Percentiles rank a stretch among this genome's conserved stretches.
These are phyloP conservation scores for Ascidia mentula DNA, from an alignment of 23 tunicate genomes.

Conservation along the genomic window DNA sequence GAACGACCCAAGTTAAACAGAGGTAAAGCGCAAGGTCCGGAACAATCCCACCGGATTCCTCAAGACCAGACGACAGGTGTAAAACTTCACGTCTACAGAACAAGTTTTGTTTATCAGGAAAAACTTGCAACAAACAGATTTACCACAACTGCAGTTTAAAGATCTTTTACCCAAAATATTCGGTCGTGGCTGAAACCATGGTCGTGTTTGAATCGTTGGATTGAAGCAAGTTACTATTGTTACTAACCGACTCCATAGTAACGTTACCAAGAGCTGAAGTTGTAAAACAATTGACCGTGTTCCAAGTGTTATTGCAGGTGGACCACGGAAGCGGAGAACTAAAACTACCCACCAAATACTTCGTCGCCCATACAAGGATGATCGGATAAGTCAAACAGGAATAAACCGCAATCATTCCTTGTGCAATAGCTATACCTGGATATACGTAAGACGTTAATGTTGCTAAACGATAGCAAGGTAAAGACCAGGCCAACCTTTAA, in stretches of 20 bases:
- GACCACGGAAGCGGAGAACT: conserved; percentile 35
- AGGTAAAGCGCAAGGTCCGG: neutral
- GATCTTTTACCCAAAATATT: neutral
- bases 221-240: too few species aligned
- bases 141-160: neutral
- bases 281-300: conserved; percentile 30
- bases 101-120: too few species aligned
- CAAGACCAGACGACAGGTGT: neutral
- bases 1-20: neutral
- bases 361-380: conserved; percentile 29
- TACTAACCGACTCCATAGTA: neutral
- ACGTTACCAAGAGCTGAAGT: neutral
- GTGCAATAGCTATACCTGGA: conserved; percentile 34
- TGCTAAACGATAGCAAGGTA: too few species aligned
- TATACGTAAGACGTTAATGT: too few species aligned
- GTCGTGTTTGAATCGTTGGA: neutral
- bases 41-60: neutral
- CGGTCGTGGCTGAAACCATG: neutral
- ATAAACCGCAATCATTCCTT: conserved; percentile 15
- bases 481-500: conserved; percentile 19
- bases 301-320: conserved; percentile 46
- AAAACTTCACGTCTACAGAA: neutral
- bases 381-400: conserved; percentile 25
- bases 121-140: too few species aligned
- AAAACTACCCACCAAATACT: conserved; percentile 41